Conservation (phyloP, 2,113 vertebrate species). For the Mohoua ochrocephala region DNA sequence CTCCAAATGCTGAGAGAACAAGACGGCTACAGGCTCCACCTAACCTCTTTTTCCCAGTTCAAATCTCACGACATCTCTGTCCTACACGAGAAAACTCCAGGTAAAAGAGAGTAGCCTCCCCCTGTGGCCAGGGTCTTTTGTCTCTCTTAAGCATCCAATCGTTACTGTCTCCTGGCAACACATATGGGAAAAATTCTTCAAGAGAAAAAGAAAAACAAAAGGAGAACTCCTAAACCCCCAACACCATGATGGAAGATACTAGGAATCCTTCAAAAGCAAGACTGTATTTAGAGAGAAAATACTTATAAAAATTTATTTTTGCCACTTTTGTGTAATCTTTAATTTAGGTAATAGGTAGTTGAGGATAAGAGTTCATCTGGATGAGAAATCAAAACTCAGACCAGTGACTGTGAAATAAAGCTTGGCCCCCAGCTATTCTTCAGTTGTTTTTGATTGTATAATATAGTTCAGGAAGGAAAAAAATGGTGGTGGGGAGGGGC, state of each 20-base stretch:
- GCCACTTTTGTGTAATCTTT: fast-evolving
- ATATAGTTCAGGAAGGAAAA: background rate
- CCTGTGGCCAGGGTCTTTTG: too few relatives aligned
- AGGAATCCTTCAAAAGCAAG: background rate
- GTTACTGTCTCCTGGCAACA: too few relatives aligned
- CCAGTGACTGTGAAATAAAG: background rate
- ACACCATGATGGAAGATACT: background rate
- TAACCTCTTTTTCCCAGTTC: too few relatives aligned
- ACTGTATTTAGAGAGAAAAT: background rate
- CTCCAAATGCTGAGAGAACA: too few relatives aligned
- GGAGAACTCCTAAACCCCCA: too few relatives aligned
- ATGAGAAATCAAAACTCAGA: background rate
- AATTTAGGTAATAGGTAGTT: background rate
- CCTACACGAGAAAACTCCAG: too few relatives aligned
- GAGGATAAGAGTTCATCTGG: background rate
- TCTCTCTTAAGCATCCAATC: too few relatives aligned
- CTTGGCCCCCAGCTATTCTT: background rate
- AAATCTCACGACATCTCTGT: too few relatives aligned
- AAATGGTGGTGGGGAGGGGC: fast-evolving
- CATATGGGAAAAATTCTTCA: too few relatives aligned
- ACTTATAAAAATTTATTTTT: background rate
- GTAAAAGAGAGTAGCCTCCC: too few relatives aligned
- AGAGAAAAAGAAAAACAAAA: too few relatives aligned
- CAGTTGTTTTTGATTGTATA: background rate
- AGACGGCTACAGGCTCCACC: too few relatives aligned